These are phyloP conservation scores for Gnathonemus echidnorhynchus DNA, from an alignment of 2,113 vertebrate species.

Conservation along the genomic window DNA sequence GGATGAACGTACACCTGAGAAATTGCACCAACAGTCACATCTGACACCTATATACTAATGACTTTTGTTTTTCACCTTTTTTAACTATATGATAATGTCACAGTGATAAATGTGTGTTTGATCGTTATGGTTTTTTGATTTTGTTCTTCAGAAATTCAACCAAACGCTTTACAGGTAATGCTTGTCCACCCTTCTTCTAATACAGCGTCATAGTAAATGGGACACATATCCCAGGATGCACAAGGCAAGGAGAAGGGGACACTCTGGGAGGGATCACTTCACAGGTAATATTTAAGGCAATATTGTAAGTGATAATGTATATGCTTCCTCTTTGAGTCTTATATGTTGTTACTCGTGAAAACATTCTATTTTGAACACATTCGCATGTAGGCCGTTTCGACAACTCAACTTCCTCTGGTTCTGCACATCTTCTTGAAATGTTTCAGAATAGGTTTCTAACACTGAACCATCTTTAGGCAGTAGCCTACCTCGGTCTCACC, in stretches of 20 bases:
- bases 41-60: not conserved
- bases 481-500: not conserved
- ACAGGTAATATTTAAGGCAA: not conserved
- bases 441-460: not conserved
- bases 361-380: not conserved
- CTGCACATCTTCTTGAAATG: not conserved
- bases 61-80: not conserved
- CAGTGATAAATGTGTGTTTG: not conserved
- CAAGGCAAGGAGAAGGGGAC: not conserved
- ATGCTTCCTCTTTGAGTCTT: not conserved
- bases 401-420: not conserved
- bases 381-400: not conserved
- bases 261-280: not conserved
- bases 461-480: not conserved
- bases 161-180: not conserved
- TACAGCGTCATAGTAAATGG: not conserved
- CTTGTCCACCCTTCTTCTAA: not conserved
- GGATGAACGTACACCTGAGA: not conserved
- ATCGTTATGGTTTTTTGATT: not conserved
- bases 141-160: not conserved
- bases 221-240: not conserved
- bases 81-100: not conserved
- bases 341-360: not conserved
- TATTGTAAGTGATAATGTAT: not conserved
- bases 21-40: not conserved